phyloP scores from a whole-genome alignment of 2,888 invertebrate genomes.

The Nomada goodeniana region DNA sequence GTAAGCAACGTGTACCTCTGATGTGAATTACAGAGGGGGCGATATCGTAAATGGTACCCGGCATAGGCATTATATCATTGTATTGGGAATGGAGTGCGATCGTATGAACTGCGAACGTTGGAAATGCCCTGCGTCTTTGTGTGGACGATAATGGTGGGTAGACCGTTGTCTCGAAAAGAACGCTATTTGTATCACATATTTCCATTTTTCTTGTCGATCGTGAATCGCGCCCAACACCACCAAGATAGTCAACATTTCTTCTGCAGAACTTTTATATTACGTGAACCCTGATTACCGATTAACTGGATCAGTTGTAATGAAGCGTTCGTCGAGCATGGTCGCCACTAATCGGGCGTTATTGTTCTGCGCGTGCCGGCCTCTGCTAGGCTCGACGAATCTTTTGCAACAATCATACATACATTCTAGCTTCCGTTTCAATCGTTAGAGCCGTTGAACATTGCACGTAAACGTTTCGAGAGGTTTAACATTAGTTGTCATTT shows the following conservation, averaged over 20 bases:
- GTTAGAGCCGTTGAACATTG: constrained; percentile 26
- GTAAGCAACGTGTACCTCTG: constrained; percentile 58
- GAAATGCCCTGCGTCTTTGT: constrained; percentile 45
- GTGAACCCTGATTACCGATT: constrained; percentile 7
- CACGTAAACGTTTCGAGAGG: constrained; percentile 13
- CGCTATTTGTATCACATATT: constrained; percentile 33
- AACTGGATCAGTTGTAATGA: constrained; percentile 38
- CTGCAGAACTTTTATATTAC: constrained; percentile 39
- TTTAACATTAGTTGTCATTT: not conserved
- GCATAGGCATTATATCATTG: constrained; percentile 60
- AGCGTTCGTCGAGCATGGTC: constrained; percentile 1
- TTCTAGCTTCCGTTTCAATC: constrained; percentile 55
- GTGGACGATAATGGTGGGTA: constrained; percentile 43
- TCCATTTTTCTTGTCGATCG: constrained; percentile 45
- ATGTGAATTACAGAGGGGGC: constrained; percentile 38
- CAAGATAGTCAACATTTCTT: constrained; percentile 29
- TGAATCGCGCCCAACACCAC: constrained; percentile 32
- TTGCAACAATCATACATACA: constrained; percentile 25
- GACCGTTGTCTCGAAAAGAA: constrained; percentile 34
- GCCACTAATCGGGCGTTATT: not conserved
- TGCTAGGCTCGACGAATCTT: constrained; percentile 12
- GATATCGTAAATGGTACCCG: constrained; percentile 47
- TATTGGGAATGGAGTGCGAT: constrained; percentile 57
- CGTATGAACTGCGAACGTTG: constrained; percentile 50
- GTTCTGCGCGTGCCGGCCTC: not conserved